Conservation (phyloP, 2,113 vertebrate species). For the Scartelaos histophorus region DNA sequence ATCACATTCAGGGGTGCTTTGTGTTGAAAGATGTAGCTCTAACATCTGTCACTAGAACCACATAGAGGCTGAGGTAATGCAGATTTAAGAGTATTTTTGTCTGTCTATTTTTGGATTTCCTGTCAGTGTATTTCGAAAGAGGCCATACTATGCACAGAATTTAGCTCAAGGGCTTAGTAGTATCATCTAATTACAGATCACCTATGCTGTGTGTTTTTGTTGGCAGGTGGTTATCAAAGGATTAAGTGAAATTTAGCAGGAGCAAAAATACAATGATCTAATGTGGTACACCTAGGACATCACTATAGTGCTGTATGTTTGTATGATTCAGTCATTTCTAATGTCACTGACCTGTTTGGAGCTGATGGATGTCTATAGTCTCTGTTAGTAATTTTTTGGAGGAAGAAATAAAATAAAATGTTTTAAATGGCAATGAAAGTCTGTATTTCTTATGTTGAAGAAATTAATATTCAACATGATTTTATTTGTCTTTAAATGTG, state of each 20-base stretch:
- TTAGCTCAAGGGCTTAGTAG: conserved; percentile 50
- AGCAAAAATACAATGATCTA: conserved; percentile 48
- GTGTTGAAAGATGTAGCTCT: conserved; percentile 21
- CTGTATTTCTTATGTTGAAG: too few species aligned
- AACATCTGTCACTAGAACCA: conserved; percentile 19
- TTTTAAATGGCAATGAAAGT: too few species aligned
- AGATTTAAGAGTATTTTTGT: conserved; percentile 15
- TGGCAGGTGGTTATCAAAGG: conserved; percentile 43
- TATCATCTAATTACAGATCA: conserved; percentile 48
- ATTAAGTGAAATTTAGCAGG: conserved; percentile 32
- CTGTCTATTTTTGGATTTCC: conserved; percentile 48
- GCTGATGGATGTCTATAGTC: not conserved
- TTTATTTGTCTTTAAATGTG: too few species aligned
- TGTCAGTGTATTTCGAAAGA: not conserved
- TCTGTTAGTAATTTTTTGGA: too few species aligned
- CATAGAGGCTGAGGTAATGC: conserved; percentile 40
- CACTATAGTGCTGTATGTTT: too few species aligned
- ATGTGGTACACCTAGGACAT: not conserved
- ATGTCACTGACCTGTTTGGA: not conserved
- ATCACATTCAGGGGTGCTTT: not conserved
- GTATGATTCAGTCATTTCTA: too few species aligned
- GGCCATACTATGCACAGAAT: conserved; percentile 29
- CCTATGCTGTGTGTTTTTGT: conserved; percentile 31
- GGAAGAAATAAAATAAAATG: too few species aligned
- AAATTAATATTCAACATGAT: too few species aligned